phyloP scores from a whole-genome alignment of 2,888 invertebrate genomes.

The Junonia oenone region DNA sequence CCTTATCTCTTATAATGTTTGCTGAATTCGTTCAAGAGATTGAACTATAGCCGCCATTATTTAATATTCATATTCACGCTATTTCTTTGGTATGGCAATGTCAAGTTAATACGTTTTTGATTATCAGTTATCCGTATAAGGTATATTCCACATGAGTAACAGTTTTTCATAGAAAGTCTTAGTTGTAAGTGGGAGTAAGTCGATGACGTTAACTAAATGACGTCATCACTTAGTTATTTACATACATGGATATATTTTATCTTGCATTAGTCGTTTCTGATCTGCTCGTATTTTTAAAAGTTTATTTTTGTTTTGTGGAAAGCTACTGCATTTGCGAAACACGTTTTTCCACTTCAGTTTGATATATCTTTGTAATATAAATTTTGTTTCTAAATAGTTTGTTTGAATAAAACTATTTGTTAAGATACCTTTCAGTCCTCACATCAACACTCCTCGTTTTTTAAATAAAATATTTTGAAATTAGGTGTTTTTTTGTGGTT shows the following conservation, averaged over 20 bases:
- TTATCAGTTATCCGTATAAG: not conserved
- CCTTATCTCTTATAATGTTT: conserved; percentile 9
- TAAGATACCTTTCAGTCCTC: too few species aligned
- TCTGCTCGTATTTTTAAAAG: not conserved
- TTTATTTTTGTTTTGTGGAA: not conserved
- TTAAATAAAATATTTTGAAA: too few species aligned
- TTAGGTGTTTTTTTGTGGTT: too few species aligned
- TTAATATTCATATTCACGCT: too few species aligned
- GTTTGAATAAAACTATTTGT: not conserved
- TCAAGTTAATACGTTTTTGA: not conserved
- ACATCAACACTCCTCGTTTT: too few species aligned
- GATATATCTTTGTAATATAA: not conserved
- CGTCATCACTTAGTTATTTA: conserved; percentile 3
- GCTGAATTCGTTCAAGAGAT: not conserved
- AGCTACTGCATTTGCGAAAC: not conserved
- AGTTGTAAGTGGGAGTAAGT: conserved; percentile 7
- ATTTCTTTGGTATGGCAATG: not conserved
- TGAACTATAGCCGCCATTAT: conserved; percentile 1
- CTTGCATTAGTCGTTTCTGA: conserved; percentile 3
- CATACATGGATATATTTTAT: not conserved
- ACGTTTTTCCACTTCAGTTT: not conserved
- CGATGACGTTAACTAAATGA: conserved; percentile 7
- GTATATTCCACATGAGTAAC: not conserved
- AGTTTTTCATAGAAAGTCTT: conserved; percentile 6
- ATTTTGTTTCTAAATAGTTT: not conserved